Percentiles rank a stretch among this genome's conserved stretches.
Evolutionary conservation across 2,797 vertebrate genomes (phyloP).

Genomic region (Mormyrops attenuatus): DNA sequence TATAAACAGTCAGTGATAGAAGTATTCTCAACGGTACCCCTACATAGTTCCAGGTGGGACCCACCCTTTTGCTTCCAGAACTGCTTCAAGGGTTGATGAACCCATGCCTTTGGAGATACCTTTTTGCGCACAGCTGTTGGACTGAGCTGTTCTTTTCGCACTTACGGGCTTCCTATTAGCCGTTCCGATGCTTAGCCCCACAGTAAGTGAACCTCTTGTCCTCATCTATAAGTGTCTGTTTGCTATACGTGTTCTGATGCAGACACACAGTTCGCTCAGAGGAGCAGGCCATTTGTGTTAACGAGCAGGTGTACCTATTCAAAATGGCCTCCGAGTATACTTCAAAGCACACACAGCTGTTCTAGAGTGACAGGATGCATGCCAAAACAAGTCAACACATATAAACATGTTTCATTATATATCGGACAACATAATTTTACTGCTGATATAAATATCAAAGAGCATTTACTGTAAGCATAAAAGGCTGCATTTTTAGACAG

Average conservation of each 20-base stretch:
- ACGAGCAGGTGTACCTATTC: not conserved
- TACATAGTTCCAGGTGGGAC: not conserved
- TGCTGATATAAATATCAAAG: not conserved
- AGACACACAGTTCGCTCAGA: not conserved
- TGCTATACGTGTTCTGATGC: not conserved
- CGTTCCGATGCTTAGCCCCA: not conserved
- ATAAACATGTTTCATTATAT: not conserved
- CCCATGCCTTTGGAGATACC: not conserved
- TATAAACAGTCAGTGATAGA: not conserved
- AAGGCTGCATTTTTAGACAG: not conserved
- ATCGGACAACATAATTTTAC: not conserved
- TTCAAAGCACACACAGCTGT: not conserved
- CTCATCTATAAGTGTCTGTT: not conserved
- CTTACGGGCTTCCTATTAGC: not conserved
- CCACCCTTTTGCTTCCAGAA: not conserved
- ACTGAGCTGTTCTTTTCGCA: not conserved
- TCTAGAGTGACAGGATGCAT: not conserved
- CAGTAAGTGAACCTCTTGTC: not conserved
- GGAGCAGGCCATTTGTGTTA: not conserved
- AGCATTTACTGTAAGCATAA: not conserved
- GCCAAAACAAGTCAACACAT: not conserved
- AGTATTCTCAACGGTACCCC: not conserved
- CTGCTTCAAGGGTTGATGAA: not conserved
- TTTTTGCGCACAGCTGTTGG: not conserved
- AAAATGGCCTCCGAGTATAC: not conserved